These are phyloP conservation scores for Cherax destructor DNA, from an alignment of 1,140 invertebrate genomes.

Conservation along the genomic window DNA sequence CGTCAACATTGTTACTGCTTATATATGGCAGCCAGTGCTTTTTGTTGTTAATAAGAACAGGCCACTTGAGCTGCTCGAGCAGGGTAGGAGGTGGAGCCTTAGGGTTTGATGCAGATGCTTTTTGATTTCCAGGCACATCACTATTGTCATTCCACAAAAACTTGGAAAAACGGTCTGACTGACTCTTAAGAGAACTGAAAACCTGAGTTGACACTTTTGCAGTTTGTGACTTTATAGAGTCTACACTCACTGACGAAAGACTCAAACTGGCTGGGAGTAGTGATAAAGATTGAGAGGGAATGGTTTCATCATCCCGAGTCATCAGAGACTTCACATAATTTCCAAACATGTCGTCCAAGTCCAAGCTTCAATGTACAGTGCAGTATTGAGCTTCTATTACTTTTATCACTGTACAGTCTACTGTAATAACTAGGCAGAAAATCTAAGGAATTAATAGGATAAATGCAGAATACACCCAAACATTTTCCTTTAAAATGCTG, in stretches of 20 bases:
- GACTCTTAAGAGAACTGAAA: conserved; percentile 57
- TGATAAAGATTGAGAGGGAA: background rate
- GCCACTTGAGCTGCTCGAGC: conserved; percentile 74
- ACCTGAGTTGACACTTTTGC: conserved; percentile 65
- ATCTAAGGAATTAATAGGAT: too few species aligned
- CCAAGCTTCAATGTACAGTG: background rate
- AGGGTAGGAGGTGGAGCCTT: conserved; percentile 47
- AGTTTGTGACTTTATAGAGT: conserved; percentile 61
- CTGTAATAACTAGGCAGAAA: too few species aligned
- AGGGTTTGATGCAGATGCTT: background rate
- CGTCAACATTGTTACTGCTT: conserved; percentile 72
- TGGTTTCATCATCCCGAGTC: conserved; percentile 4
- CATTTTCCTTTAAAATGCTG: too few species aligned
- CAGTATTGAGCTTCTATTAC: too few species aligned
- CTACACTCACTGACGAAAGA: conserved; percentile 47
- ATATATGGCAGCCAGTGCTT: conserved; percentile 76
- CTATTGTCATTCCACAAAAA: conserved; percentile 19
- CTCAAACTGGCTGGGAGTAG: conserved; percentile 1
- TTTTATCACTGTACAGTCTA: too few species aligned
- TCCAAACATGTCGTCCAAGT: conserved; percentile 26
- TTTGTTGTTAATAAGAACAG: conserved; percentile 75
- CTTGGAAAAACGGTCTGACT: conserved; percentile 71
- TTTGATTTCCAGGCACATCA: conserved; percentile 37
- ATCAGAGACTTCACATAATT: background rate
- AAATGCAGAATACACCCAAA: too few species aligned